These are phyloP conservation scores for Virgularia gustaviana DNA, from an alignment of 92 coral and sea anemone species.

Conservation along the genomic window DNA sequence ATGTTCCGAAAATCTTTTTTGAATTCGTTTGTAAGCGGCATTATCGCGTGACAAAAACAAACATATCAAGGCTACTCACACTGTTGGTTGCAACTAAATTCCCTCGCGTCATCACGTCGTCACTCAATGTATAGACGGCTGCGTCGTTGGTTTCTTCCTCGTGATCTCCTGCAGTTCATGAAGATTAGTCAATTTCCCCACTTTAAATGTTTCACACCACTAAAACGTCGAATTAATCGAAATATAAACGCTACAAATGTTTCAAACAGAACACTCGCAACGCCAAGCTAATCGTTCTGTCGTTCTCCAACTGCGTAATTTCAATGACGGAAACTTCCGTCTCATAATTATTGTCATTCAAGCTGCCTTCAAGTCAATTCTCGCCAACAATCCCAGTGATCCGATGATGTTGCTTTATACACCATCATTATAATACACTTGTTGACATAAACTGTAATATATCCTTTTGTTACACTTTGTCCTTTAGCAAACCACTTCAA, in stretches of 20 bases:
- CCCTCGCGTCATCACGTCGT: not conserved
- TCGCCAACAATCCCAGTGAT: slow-evolving; percentile 30
- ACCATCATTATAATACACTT: slow-evolving; percentile 28
- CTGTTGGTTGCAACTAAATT: no score
- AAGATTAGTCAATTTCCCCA: slow-evolving; percentile 15
- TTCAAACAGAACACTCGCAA: no score
- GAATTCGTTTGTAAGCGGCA: not conserved
- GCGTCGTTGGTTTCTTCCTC: no score
- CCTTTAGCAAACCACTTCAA: not conserved
- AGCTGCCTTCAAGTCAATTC: slow-evolving; percentile 33
- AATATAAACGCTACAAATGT: slow-evolving; percentile 17
- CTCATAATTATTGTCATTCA: no score
- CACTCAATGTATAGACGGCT: not conserved
- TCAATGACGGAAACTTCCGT: slow-evolving; percentile 3
- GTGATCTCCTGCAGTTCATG: slow-evolving; percentile 21
- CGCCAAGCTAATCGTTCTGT: no score
- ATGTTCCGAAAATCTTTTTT: no score
- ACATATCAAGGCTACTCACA: not conserved
- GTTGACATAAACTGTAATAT: slow-evolving; percentile 27
- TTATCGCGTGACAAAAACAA: not conserved
- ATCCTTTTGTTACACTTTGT: not conserved
- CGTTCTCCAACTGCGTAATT: not conserved
- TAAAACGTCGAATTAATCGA: slow-evolving; percentile 18
- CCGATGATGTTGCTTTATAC: slow-evolving; percentile 25
- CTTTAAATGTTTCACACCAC: slow-evolving; percentile 31